Base-by-base conservation (phyloP, 1,140 invertebrate genomes). In the Diorhabda carinulata region DNA sequence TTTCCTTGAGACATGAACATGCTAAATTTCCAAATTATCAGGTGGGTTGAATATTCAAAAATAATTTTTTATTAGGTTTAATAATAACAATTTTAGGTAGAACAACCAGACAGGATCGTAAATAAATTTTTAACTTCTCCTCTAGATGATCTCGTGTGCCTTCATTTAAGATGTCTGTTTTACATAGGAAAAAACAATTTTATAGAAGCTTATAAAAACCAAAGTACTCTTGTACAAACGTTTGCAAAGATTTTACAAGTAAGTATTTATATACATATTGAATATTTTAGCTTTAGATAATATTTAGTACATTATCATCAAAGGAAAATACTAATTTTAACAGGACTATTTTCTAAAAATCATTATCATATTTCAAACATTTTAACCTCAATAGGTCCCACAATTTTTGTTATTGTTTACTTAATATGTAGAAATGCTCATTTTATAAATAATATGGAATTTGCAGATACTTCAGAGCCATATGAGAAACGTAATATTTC, bases 191-290 rank as follows among this genome's bases (percentile, higher is more conserved):
- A 89, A 65, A 83, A 87, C 70, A 88, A 94, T 74, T 90, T 88
- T 67, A 83, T 89, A 67, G 86, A 90, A 72, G 93, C 95, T 4
- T 97, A 93, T 78, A 86, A 86, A 66, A 84, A 90, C 70, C 96
- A 98, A 78, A 89, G 88, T 74, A 80, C 85, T 5, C 87, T 94
- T 68, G 91, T 94, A 0, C 90, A 93, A 72, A 83, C 86, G 5
- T 89, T 98, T 58, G 90, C 91, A 0, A 95, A 92, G 79, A 86
- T 95, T 44, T 84, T 99, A 63, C 93, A 96, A 82, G 82, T 52
- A 52, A 52, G 4, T 52, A 25, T 25, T 25, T 25, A 25, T 25
- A 1, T 25, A 25, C 25, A 25, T 25, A 1, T 25, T 25, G 25
- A 25, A 25, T 25, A 25, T 25, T 25, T 25, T 25, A 25, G 1